Percentiles rank a stretch among this genome's conserved stretches.
These are phyloP conservation scores for Merodon equestris DNA, from an alignment of 2,888 invertebrate species.

Conservation along the genomic window DNA sequence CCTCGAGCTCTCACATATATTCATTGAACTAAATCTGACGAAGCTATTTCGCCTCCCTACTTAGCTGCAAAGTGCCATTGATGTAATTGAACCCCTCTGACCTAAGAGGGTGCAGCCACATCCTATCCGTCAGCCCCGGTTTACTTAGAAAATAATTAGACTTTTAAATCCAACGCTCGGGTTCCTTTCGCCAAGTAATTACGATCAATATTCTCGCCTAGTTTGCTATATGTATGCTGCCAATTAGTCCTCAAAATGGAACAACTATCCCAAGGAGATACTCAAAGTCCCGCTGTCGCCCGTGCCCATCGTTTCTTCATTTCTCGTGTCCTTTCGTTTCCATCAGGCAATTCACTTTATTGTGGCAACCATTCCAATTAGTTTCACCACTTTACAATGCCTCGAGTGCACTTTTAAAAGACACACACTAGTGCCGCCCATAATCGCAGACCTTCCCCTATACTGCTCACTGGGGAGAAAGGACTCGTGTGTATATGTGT, in stretches of 20 bases:
- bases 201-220: conserved; percentile 36
- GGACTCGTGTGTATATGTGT: no score
- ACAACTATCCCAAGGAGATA: not conserved
- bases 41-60: no score
- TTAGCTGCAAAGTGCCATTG: no score
- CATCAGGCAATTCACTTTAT: conserved; percentile 57
- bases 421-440: conserved; percentile 13
- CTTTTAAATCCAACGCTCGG: no score
- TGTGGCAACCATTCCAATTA: conserved; percentile 60
- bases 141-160: no score
- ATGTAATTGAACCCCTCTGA: no score
- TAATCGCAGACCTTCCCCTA: not conserved
- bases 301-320: conserved; percentile 1
- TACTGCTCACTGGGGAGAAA: conserved; percentile 4
- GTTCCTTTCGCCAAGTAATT: conserved; percentile 2
- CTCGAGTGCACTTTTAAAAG: conserved; percentile 26
- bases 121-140: no score
- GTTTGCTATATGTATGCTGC: conserved; percentile 16
- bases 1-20: no score
- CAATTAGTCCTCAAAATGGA: conserved; percentile 46
- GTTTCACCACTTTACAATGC: conserved; percentile 58
- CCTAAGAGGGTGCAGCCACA: no score
- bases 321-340: conserved; percentile 14
- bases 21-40: no score
- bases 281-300: not conserved